Percentiles rank a stretch among this genome's conserved stretches.
These are phyloP conservation scores for Agriotes lineatus DNA, from an alignment of 2,888 invertebrate genomes.

Conservation along the genomic window DNA sequence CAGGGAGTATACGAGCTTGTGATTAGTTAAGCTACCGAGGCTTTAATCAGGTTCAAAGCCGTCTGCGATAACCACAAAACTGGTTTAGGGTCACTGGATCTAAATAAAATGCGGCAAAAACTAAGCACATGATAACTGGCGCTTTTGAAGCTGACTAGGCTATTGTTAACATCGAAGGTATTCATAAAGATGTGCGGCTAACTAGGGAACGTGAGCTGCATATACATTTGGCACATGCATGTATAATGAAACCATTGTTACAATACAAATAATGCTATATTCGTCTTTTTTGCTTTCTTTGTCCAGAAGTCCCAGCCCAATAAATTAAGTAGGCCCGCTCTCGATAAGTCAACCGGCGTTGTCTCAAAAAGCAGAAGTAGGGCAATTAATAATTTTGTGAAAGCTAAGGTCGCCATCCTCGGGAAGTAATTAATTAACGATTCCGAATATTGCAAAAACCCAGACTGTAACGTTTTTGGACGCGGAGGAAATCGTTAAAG, in stretches of 20 bases:
- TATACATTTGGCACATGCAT: constrained; percentile 59
- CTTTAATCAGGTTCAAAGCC: background rate
- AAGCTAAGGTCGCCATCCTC: too few species aligned
- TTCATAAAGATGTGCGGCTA: constrained; percentile 62
- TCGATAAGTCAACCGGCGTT: background rate
- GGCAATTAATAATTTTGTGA: too few species aligned
- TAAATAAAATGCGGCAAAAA: constrained; percentile 55
- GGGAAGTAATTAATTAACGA: too few species aligned
- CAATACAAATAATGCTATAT: constrained; percentile 63
- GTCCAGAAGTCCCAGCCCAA: constrained; percentile 11
- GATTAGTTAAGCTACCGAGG: background rate
- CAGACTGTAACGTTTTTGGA: background rate
- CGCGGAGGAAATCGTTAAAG: background rate
- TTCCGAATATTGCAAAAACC: background rate
- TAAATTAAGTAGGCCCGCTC: constrained; percentile 5
- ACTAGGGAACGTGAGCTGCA: constrained; percentile 62
- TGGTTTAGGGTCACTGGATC: constrained; percentile 49
- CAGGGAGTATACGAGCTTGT: background rate
- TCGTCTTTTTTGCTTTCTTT: constrained; percentile 47
- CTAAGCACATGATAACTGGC: constrained; percentile 59
- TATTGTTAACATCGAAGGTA: constrained; percentile 62
- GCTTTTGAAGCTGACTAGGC: constrained; percentile 59
- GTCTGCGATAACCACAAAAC: background rate
- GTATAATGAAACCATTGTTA: constrained; percentile 62
- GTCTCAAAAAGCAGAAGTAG: too few species aligned